phyloP scores from a whole-genome alignment of 2,888 invertebrate species.

The Lutraria lutraria region DNA sequence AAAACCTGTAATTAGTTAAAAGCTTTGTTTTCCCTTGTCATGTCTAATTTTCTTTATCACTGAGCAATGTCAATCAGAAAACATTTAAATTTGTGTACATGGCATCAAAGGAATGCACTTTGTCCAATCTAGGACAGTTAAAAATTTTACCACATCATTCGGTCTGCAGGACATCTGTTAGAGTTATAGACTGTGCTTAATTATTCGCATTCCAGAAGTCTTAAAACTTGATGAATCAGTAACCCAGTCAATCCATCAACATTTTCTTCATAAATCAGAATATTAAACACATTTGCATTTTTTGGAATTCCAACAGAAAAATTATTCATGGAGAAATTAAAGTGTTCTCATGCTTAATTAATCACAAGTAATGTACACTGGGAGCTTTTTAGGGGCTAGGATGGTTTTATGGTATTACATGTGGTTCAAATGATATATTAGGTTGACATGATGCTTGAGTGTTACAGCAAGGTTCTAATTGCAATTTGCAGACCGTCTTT shows the following conservation, averaged over 20 bases:
- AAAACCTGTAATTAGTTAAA: slow-evolving; percentile 26
- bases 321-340: slow-evolving; percentile 48
- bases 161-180: slow-evolving; percentile 43
- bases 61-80: slow-evolving; percentile 15
- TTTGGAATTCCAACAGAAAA: slow-evolving; percentile 32
- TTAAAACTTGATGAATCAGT: slow-evolving; percentile 64
- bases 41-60: slow-evolving; percentile 32
- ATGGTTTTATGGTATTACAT: background rate
- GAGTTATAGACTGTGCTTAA: slow-evolving; percentile 51
- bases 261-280: slow-evolving; percentile 47
- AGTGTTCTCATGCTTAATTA: slow-evolving; percentile 33
- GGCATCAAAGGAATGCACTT: slow-evolving; percentile 2
- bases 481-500: background rate
- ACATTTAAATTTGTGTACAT: slow-evolving; percentile 19
- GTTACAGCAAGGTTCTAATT: background rate
- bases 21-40: slow-evolving; percentile 24
- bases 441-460: background rate
- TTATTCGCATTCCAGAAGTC: slow-evolving; percentile 49
- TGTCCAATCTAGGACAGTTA: background rate
- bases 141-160: slow-evolving; percentile 26
- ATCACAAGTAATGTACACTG: slow-evolving; percentile 33
- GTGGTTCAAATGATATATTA: background rate
- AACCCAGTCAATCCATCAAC: slow-evolving; percentile 55
- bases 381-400: slow-evolving; percentile 1
- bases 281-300: slow-evolving; percentile 48